Conservation (phyloP, 92 coral and sea anemone genomes). For the Parazoanthus darwini region DNA sequence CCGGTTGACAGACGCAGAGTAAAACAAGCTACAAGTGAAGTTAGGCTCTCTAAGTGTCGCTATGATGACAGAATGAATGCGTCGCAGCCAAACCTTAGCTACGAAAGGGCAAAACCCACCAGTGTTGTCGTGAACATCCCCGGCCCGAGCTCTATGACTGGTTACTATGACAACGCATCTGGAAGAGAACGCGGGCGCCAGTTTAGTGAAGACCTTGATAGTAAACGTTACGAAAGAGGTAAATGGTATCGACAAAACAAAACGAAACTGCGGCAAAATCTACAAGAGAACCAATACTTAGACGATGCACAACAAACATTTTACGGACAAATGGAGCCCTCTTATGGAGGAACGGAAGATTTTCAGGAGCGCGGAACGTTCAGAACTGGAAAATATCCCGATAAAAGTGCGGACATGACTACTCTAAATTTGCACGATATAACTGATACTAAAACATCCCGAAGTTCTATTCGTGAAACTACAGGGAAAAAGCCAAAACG, state of each 20-base stretch:
- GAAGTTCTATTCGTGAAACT: neutral
- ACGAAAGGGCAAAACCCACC: neutral
- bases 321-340: neutral
- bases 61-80: constrained; percentile 4
- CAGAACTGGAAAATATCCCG: neutral
- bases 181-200: neutral
- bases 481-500: constrained; percentile 3
- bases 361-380: neutral
- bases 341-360: neutral
- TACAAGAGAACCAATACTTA: neutral
- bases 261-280: neutral
- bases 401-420: neutral
- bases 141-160: neutral
- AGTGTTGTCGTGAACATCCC: constrained; percentile 21
- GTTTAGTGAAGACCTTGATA: neutral
- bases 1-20: constrained; percentile 4
- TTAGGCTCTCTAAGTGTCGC: constrained; percentile 5
- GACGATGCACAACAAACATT: neutral
- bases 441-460: constrained; percentile 7
- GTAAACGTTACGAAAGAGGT: neutral
- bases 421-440: neutral
- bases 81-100: constrained; percentile 32
- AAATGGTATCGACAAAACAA: neutral
- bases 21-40: constrained; percentile 14
- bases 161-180: neutral